Base-by-base conservation (phyloP, 2,888 invertebrate genomes). In the Eupithecia exiguata region DNA sequence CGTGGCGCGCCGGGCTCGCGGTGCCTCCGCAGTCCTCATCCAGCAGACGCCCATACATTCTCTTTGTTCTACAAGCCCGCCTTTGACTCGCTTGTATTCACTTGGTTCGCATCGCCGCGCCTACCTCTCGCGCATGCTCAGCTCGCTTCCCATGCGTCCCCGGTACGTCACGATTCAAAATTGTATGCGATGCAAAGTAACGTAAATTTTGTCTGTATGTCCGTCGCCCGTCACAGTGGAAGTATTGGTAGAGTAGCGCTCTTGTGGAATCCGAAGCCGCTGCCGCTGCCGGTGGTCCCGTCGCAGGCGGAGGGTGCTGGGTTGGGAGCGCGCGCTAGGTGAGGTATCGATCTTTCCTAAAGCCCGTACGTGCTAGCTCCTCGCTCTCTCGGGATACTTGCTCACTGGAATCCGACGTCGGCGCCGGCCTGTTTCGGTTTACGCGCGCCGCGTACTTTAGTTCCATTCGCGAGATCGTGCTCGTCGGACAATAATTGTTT, bases 341-440 rank as follows among this genome's bases (percentile, higher is more conserved):
- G 81, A 87, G 86, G 88, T 93, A 94, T 93, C 92, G 93, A 93
- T 93, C 92, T 90, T 90, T 89, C 86, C 90, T 88, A 36, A 88
- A 87, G 88, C 86, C 87, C 90, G 91, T 86, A 91, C 88, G 92
- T 87, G 91, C 89, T 88, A 90, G 91, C 89, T 88, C 91, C 86
- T 87, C 92, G 89, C 87, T 89, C 89, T 91, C 91, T 89, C 92
- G 91, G 90, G 90, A 93, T 92, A 93, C 89, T 93, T 91, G 91
- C 83, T 88, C 88, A 90, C 88, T 89, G 89, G 88, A 93, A 91
- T 92, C 90, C 92, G 93, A 91, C 90, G 89, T 91, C 90, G 90
- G 94, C 92, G 92, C 93, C 92, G 92, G 92, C 91, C 91, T 90
- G 92, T 90, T 14, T 5, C 58, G 58, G 91, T 93, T 92, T 91